Base-by-base conservation (phyloP, 2,888 invertebrate species). In the Morpho achilles region DNA sequence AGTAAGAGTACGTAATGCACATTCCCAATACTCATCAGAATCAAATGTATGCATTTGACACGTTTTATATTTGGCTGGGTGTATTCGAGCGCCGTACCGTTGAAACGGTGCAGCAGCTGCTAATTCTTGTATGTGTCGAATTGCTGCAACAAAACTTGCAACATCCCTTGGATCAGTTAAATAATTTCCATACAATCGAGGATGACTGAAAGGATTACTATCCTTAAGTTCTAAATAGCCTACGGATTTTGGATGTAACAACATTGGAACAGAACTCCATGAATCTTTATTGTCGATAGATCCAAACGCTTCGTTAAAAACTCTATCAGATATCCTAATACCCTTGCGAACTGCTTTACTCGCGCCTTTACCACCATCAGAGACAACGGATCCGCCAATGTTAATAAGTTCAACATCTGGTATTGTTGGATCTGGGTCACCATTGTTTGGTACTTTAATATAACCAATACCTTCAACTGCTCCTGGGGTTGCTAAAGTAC, bases 171-270 rank as follows among this genome's bases (percentile, higher is more conserved):
- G 91, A 72, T 95, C 92, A 0, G 92, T 91, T 61, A 97, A 92
- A 76, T 97, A 97, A 70, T 97, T 96, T 0, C 96, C 94, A 69
- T 95, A 93, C 68, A 98, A 93, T n/a, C 93, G 82, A 0, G 97
- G 97, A 68, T 94, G 93, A 43, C 94, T 93, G 49, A 93, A 91
- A 0, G 97, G 96, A 83, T 97, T 93, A 32, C 87, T 93, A 46
- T 94, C 93, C 69, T 92, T 93, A 9, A 98, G 86, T 74, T 91
- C 92, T 0, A 96, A 69, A 6, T 92, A 88, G 0, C 96, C 96
- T 22, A 91, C 86, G 9, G 96, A 96, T 74, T 94, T 92, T 0
- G 96, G 96, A 73, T 95, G 93, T 53, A 96, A 91, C 41, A 96
- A 82, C 85, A 96, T 94, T 0, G 95, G 93, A 55, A 95, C 91